phyloP scores from a whole-genome alignment of 2,888 invertebrate species.

The Steromphala cineraria region DNA sequence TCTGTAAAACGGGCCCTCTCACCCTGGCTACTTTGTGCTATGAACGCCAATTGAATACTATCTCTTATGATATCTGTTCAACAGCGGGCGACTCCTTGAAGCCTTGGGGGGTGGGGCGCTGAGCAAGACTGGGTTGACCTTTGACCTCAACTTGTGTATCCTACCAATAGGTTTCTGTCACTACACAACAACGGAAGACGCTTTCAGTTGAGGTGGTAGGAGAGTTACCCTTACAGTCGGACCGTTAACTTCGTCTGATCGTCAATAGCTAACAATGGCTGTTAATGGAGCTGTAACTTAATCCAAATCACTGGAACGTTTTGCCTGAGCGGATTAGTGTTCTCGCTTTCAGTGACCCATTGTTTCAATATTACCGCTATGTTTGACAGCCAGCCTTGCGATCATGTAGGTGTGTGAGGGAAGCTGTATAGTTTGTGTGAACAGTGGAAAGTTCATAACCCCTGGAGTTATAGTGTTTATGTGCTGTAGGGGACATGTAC shows the following conservation, averaged over 20 bases:
- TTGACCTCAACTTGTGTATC: constrained; percentile 1
- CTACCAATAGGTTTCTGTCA: not conserved
- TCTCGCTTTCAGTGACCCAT: not conserved
- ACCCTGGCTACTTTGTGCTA: no score
- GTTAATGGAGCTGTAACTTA: not conserved
- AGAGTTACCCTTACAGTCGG: not conserved
- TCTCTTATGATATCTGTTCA: constrained; percentile 7
- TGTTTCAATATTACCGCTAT: not conserved
- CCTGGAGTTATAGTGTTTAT: not conserved
- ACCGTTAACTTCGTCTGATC: not conserved
- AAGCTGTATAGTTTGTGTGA: no score
- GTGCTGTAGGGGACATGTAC: not conserved
- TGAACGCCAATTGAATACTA: not conserved
- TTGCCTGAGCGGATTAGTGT: not conserved
- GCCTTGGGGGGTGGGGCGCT: not conserved
- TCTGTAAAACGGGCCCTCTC: no score
- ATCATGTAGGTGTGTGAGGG: no score
- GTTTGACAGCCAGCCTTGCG: no score
- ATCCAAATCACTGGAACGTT: not conserved
- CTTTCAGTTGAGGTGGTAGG: not conserved
- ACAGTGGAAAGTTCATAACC: not conserved
- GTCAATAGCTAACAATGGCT: not conserved
- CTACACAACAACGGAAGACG: not conserved
- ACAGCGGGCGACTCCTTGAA: not conserved
- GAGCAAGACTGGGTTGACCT: not conserved